Evolutionary conservation across 2,797 vertebrate species (phyloP), one percentile per base, ranked within the genome.

Genomic region (Gadopsis marmoratus): DNA sequence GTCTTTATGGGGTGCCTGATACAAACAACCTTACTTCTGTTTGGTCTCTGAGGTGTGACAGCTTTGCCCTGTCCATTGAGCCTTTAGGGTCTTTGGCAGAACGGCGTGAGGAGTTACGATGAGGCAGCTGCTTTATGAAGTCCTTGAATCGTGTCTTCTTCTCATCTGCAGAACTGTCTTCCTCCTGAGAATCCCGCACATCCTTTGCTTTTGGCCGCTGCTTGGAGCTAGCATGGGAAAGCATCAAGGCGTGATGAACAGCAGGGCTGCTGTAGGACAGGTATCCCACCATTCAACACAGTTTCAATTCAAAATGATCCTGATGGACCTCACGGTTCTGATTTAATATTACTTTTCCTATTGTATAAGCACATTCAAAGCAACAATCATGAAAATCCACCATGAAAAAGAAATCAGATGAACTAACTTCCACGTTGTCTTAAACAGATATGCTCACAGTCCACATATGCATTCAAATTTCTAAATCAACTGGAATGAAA

Each of bases 101-200:
- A 19, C 29, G 58, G 0, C 60, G 79, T 14, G 43, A 1, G 3
- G 14, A 21, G 54, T 67, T 71, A 0, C 73, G 72, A 2, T 33
- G 91, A 19, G 91, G 89, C 7, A 80, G 87, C 37, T 84, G 93
- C 76, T 94, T 96, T 4, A 97, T 86, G 3, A 94, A 66, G 23
- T 83, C 90, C 73, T 92, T 95, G 14, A 96, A 86, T 13, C 92
- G 86, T 12, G 78, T 91, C 59, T 95, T 96, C 66, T 89, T 95
- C 78, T 95, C 95, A 16, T 96, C 95, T 1, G 82, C 93, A 0
- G 87, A 91, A 73, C 90, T 92, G 74, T 91, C 90, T 19, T 96
- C 93, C 12, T 87, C 91, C 54, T 88, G 70, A 21, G 92, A 83
- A 61, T 92, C 88, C 76, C 59, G 73, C 1, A 69, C 78, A 7